Conservation (phyloP, 2,797 vertebrate species). For the Pogoniulus pusillus region DNA sequence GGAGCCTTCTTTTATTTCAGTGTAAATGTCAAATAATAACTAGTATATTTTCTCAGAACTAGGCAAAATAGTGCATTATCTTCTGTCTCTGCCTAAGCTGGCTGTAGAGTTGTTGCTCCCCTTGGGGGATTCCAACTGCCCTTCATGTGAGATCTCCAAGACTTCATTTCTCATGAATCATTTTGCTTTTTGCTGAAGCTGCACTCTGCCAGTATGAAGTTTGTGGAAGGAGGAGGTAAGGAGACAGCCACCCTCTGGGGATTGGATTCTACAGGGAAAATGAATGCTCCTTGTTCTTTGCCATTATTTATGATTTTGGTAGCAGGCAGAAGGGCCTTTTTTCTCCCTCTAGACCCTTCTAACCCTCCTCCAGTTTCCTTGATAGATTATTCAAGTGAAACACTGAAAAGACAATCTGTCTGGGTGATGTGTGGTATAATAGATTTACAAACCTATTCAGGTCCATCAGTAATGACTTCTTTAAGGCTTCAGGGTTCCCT, state of each 20-base stretch:
- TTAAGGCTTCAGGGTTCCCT: neutral
- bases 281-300: neutral
- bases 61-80: neutral
- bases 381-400: neutral
- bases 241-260: neutral
- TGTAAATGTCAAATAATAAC: neutral
- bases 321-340: neutral
- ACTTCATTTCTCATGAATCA: neutral
- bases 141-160: neutral
- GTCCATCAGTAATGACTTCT: neutral
- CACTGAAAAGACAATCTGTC: neutral
- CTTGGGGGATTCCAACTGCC: neutral
- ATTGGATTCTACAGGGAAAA: neutral
- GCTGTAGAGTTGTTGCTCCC: neutral
- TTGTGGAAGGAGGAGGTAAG: neutral
- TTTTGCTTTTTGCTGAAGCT: neutral
- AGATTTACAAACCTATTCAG: neutral
- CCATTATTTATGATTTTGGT: neutral
- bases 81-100: neutral
- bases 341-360: neutral
- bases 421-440: neutral
- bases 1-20: neutral
- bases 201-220: neutral
- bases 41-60: accelerated
- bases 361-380: neutral